These are phyloP conservation scores for Crematogaster levior DNA, from an alignment of 2,888 invertebrate species.

Conservation along the genomic window DNA sequence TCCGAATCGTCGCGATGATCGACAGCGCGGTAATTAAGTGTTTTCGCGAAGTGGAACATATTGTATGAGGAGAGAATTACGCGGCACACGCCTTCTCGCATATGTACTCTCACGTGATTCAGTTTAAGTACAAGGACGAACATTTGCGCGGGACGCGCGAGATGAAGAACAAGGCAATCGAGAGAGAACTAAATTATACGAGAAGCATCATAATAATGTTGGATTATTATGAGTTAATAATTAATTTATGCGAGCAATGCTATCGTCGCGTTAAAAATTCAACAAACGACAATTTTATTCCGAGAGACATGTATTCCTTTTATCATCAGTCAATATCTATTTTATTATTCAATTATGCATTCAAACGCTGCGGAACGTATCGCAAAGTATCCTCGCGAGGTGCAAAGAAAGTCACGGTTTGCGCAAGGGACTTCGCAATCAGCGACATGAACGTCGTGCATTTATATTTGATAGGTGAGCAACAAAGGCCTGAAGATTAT, in stretches of 20 bases:
- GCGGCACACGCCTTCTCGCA: constrained; percentile 45
- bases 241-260: neutral
- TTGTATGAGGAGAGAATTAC: constrained; percentile 53
- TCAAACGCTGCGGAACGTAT: constrained; percentile 14
- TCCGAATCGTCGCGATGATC: constrained; percentile 62
- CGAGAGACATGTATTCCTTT: neutral
- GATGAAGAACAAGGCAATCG: constrained; percentile 31
- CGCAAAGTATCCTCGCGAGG: neutral
- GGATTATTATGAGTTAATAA: constrained; percentile 17
- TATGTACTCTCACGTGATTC: constrained; percentile 35
- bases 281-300: neutral
- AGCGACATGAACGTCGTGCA: constrained; percentile 23
- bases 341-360: neutral
- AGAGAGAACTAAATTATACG: neutral
- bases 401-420: constrained; percentile 15
- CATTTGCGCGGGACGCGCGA: constrained; percentile 12
- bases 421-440: constrained; percentile 29
- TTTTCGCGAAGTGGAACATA: constrained; percentile 48
- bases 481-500: constrained; percentile 98
- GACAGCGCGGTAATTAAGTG: constrained; percentile 56
- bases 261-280: neutral
- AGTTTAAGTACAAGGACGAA: constrained; percentile 45
- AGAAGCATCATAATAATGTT: too few relatives aligned
- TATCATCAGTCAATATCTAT: neutral
- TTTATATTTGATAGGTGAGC: constrained; percentile 88